These are phyloP conservation scores for Aleiodes testaceus DNA, from an alignment of 2,888 invertebrate genomes.

Conservation along the genomic window DNA sequence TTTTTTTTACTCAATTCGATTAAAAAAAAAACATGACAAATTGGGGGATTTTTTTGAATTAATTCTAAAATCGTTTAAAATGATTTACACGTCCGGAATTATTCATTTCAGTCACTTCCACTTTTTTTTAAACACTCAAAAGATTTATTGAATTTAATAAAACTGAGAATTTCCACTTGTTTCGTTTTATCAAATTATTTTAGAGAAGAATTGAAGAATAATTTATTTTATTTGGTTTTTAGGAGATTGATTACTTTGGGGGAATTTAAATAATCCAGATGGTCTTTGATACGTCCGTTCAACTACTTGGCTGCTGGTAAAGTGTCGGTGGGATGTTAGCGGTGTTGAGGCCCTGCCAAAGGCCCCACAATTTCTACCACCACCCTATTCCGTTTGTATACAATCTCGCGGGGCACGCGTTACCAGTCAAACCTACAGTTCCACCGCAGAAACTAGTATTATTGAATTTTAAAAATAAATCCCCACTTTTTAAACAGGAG, in stretches of 20 bases:
- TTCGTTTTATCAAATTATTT: too few relatives aligned
- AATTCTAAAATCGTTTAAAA: neutral
- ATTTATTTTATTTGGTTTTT: too few relatives aligned
- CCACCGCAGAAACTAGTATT: conserved; percentile 24
- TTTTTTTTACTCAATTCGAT: too few relatives aligned
- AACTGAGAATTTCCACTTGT: too few relatives aligned
- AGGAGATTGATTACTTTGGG: too few relatives aligned
- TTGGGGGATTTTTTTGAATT: neutral
- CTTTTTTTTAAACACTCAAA: neutral
- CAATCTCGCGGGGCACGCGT: conserved; percentile 58
- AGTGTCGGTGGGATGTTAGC: conserved; percentile 52
- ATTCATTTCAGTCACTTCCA: too few relatives aligned
- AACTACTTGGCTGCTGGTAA: conserved; percentile 58
- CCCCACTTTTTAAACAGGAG: neutral
- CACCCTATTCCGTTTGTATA: conserved; percentile 42
- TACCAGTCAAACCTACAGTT: conserved; percentile 59
- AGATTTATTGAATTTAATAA: too few relatives aligned
- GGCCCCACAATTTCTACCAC: conserved; percentile 45
- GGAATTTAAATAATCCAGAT: neutral
- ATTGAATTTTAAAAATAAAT: too few relatives aligned
- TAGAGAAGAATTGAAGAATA: too few relatives aligned
- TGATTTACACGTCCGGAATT: too few relatives aligned
- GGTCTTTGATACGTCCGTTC: conserved; percentile 48
- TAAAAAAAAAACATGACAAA: too few relatives aligned
- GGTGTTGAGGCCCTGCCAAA: conserved; percentile 39